Conservation (phyloP, 2,888 invertebrate genomes). For the Drosophila mimetica region DNA sequence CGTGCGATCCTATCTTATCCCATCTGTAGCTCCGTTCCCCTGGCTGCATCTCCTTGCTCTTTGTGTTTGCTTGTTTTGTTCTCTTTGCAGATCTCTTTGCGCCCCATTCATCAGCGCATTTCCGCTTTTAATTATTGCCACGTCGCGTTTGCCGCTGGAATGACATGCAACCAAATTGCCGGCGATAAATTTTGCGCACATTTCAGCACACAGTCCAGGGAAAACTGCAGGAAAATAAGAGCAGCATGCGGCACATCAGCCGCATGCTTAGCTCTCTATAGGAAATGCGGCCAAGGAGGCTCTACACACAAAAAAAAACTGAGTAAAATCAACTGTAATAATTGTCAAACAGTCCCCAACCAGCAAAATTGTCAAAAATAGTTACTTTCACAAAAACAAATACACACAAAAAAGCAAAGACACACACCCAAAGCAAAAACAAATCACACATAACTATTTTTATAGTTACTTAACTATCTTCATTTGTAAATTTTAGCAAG, state of each 20-base stretch:
- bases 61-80: too few relatives aligned
- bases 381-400: too few relatives aligned
- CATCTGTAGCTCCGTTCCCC: background rate
- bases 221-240: slow-evolving; percentile 6
- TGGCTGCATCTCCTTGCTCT: background rate
- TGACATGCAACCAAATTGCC: slow-evolving; percentile 81
- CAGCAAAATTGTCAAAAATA: too few relatives aligned
- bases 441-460: too few relatives aligned
- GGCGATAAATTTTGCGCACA: slow-evolving; percentile 76
- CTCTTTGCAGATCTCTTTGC: slow-evolving; percentile 17
- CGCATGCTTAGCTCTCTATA: background rate
- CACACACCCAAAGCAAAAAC: too few relatives aligned
- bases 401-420: too few relatives aligned
- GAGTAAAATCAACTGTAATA: too few relatives aligned
- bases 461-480: too few relatives aligned
- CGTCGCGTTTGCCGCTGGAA: slow-evolving; percentile 58
- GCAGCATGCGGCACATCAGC: background rate
- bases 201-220: slow-evolving; percentile 46
- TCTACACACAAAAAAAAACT: too few relatives aligned
- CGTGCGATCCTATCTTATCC: slow-evolving; percentile 4
- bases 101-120: slow-evolving; percentile 64
- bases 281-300: slow-evolving; percentile 2
- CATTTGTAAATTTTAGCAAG: too few relatives aligned
- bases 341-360: too few relatives aligned
- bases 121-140: slow-evolving; percentile 81